phyloP scores from a whole-genome alignment of 2,888 invertebrate genomes.

The Drosophila pseudotalamancana region DNA sequence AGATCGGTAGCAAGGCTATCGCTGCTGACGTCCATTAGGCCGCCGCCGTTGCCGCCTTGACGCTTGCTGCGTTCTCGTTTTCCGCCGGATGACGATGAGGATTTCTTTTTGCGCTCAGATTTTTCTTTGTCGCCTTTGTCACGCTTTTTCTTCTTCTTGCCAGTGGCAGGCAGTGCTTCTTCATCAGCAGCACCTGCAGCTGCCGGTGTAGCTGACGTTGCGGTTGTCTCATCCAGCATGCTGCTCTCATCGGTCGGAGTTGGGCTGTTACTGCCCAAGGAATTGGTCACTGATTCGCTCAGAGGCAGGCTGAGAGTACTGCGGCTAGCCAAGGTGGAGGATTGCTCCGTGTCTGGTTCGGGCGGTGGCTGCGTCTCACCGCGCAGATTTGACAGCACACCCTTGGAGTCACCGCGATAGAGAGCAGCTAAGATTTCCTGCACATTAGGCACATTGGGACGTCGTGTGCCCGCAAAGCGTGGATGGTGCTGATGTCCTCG shows the following conservation, averaged over 20 bases:
- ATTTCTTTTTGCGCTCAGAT: conserved; percentile 73
- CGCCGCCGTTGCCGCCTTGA: conserved; percentile 8
- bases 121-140: conserved; percentile 73
- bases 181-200: conserved; percentile 5
- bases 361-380: conserved; percentile 43
- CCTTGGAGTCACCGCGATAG: conserved; percentile 82
- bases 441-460: conserved; percentile 85
- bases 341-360: conserved; percentile 31
- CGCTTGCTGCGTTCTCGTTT: conserved; percentile 75
- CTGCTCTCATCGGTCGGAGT: conserved; percentile 84
- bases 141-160: conserved; percentile 68
- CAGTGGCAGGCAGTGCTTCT: conserved; percentile 11
- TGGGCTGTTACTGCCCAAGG: conserved; percentile 82
- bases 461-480: conserved; percentile 87
- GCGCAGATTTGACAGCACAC: conserved; percentile 78
- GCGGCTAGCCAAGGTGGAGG: conserved; percentile 33
- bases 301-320: conserved; percentile 79
- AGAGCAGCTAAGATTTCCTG: conserved; percentile 84
- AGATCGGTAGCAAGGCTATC: conserved; percentile 72
- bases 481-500: conserved; percentile 92
- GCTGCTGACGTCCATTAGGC: conserved; percentile 64
- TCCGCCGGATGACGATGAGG: conserved; percentile 33
- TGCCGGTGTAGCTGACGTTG: conserved; percentile 22
- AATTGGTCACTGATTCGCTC: conserved; percentile 78
- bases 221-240: conserved; percentile 77